These are phyloP conservation scores for Pygoscelis adeliae DNA, from an alignment of 2,113 vertebrate genomes.

Conservation along the genomic window DNA sequence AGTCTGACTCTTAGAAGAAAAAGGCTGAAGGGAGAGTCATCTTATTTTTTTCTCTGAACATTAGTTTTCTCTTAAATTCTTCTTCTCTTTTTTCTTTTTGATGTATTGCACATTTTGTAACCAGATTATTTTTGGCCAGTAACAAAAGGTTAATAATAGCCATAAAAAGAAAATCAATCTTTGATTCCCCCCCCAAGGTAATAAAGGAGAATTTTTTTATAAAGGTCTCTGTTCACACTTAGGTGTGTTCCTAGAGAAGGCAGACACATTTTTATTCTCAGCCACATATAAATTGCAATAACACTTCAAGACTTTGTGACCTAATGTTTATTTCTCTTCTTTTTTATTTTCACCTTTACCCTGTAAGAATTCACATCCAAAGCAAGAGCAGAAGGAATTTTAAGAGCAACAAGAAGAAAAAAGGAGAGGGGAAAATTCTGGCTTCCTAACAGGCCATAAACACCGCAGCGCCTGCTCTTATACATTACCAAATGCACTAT, in stretches of 20 bases:
- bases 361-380: background rate
- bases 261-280: conserved; percentile 21
- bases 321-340: conserved; percentile 1
- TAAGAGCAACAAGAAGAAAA: background rate
- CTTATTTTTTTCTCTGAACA: background rate
- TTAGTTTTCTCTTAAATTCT: conserved; percentile 33
- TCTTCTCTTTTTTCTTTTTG: background rate
- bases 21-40: background rate
- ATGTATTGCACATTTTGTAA: conserved; percentile 59
- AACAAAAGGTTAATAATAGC: conserved; percentile 69
- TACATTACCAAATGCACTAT: background rate
- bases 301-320: conserved; percentile 23
- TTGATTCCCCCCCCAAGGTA: background rate
- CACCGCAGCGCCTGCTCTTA: background rate
- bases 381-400: background rate
- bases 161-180: conserved; percentile 69
- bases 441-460: background rate
- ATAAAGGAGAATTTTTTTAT: conserved; percentile 50
- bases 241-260: conserved; percentile 38
- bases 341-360: background rate
- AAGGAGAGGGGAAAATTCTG: background rate
- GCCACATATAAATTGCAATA: conserved; percentile 27
- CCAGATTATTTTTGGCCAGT: conserved; percentile 64
- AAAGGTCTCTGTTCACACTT: conserved; percentile 49
- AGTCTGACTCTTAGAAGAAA: background rate